Conservation (phyloP, 2,113 vertebrate species). For the Python bivittatus region DNA sequence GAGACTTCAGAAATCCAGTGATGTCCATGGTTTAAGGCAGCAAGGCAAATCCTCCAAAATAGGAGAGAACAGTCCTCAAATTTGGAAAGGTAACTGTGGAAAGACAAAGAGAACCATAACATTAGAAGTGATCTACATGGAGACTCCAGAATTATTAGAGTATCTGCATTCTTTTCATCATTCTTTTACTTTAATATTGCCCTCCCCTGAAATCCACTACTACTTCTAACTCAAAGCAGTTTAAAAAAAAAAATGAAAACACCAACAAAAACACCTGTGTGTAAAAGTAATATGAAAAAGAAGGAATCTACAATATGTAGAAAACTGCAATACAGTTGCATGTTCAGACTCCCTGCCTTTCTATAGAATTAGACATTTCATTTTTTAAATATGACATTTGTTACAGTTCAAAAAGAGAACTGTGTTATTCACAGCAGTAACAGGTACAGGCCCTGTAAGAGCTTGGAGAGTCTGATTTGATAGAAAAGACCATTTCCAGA, state of each 20-base stretch:
- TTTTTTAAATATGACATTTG: neutral
- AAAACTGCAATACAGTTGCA: neutral
- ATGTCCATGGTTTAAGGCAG: conserved; percentile 80
- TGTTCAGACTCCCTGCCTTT: neutral
- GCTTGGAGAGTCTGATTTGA: neutral
- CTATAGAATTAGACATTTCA: neutral
- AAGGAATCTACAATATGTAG: neutral
- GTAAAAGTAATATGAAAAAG: neutral
- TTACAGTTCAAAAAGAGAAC: neutral
- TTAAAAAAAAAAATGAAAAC: neutral
- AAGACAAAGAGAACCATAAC: conserved; percentile 35
- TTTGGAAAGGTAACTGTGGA: conserved; percentile 61
- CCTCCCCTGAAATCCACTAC: neutral
- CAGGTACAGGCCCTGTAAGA: neutral
- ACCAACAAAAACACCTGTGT: too few species aligned
- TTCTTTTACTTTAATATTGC: neutral
- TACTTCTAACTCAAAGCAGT: neutral
- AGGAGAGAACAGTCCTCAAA: conserved; percentile 7
- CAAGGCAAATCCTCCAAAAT: conserved; percentile 40
- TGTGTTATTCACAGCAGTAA: neutral
- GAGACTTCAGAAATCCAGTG: conserved; percentile 85
- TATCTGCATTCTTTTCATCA: neutral
- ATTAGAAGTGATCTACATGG: neutral
- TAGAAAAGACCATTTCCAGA: neutral
- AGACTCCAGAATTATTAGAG: neutral